Percentiles rank a stretch among this genome's conserved stretches.
phyloP scores from a whole-genome alignment of 2,888 invertebrate genomes.

The Xestia rhomboidea region DNA sequence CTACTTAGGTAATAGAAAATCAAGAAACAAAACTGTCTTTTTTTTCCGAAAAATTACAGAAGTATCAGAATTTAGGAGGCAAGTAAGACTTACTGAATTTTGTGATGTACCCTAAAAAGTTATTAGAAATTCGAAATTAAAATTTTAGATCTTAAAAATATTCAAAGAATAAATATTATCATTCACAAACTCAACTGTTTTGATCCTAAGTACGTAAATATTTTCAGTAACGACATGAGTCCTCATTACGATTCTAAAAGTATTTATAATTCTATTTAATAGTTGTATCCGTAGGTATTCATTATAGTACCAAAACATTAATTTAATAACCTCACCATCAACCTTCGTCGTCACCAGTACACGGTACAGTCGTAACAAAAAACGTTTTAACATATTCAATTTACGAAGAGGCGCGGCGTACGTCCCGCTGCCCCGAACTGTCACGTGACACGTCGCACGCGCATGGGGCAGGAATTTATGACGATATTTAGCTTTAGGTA shows the following conservation, averaged over 20 bases:
- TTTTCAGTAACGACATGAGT: background rate
- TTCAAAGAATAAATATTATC: background rate
- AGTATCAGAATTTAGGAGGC: background rate
- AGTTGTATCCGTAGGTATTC: background rate
- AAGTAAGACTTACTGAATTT: background rate
- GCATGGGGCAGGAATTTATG: constrained; percentile 45
- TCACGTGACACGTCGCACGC: constrained; percentile 50
- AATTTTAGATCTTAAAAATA: background rate
- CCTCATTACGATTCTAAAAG: background rate
- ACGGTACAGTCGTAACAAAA: constrained; percentile 76
- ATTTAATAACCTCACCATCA: constrained; percentile 33
- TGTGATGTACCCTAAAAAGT: background rate
- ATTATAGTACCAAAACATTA: constrained; percentile 6
- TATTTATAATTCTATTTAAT: background rate
- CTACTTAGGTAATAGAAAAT: background rate
- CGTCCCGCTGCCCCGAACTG: constrained; percentile 71
- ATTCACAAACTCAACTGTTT: background rate
- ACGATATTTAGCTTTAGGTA: background rate
- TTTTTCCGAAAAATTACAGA: background rate
- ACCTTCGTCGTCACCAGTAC: constrained; percentile 63
- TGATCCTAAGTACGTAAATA: background rate
- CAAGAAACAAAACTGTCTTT: background rate
- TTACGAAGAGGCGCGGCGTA: constrained; percentile 72
- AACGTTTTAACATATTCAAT: constrained; percentile 83
- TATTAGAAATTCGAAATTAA: background rate